Base-by-base conservation (phyloP, 2,888 invertebrate genomes). In the Anoplius nigerrimus region DNA sequence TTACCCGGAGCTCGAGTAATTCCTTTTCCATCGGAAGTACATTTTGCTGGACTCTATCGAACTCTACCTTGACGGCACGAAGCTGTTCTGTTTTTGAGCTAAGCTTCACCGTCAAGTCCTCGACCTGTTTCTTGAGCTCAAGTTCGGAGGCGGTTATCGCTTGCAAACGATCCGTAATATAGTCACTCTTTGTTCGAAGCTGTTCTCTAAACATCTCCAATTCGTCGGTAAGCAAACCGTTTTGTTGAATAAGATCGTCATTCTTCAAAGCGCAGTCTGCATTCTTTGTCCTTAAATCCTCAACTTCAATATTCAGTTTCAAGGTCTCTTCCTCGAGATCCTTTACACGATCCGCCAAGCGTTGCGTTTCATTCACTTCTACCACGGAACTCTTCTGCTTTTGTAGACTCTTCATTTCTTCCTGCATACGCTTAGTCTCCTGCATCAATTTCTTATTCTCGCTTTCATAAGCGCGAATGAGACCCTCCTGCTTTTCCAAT, bases 151-250 rank as follows among this genome's bases (percentile, higher is more conserved):
- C 76, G 0, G 86, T 86, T 84, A 87, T 86, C 0, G 82, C 72
- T 46, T 87, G 88, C 8, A 88, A 63, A 16, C 84, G 78, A 21
- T 87, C 84, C 2, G 84, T 86, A 52, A 88, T 88, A 46, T 85
- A 88, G 20, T 84, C 82, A 51, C 87, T 88, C 57, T 88, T 88
- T 15, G 85, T 83, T 64, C 76, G 83, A 24, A 88, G 54, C 45
- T 88, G 88, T 4, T 88, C 87, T 55, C 85, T 88, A 42, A 88
- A 87, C 82, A 86, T 84, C n/a, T 79, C 77, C 45, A 86, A 61
- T 54, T 85, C 88, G 27, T 88, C 88, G 24, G 80, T 82, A n/a
- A 88, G 52, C 20, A 88, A 57, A 61, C 81, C 78, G 52, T 85
- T 87, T 34, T 88, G 88, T 46, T 88, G 85, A 0, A 34, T 64